Base-by-base conservation (phyloP, 2,888 invertebrate species). In the Tipula lateralis region DNA sequence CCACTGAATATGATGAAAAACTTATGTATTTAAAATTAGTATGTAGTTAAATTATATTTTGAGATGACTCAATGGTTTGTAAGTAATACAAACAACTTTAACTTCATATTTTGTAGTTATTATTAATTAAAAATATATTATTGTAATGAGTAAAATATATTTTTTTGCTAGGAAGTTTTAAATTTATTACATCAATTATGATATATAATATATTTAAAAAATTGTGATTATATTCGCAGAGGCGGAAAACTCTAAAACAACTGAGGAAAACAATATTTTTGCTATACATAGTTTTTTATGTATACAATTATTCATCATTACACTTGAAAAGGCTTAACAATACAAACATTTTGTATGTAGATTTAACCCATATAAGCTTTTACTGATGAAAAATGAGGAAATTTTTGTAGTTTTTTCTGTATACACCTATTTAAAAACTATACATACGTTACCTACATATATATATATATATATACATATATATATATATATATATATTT, bases 181-280 rank as follows among this genome's bases (percentile, higher is more conserved):
- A 66, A 66, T 66, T 24, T 66, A 66, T 66, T 24, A 66, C 66
- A 66, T 66, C 66, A 66, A 66, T 66, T 66, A 66, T 66, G 66
- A 66, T 66, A 24, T 66, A 66, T 66, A 66, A 66, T n/a, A n/a
- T n/a, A n/a, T n/a, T n/a, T n/a, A n/a, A n/a, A n/a, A n/a, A n/a
- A n/a, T 66, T 24, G 66, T 24, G 66, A 66, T 66, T 24, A 19
- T 66, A 24, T 66, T 66, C 66, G 66, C 66, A 66, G 66, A 66
- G 66, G 66, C 66, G 66, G 66, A 66, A 66, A 66, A 66, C 66
- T 24, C 19, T 2, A 66, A 66, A 66, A 66, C 24, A 6, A 66
- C 24, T 66, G 66, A 66, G 66, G 24, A 66, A 66, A 24, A 66
- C 24, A 66, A 24, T 66, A 24, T n/a, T n/a, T n/a, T n/a, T n/a